Base-by-base conservation (phyloP, 2,797 vertebrate species). In the Arrhamphus sclerolepis region DNA sequence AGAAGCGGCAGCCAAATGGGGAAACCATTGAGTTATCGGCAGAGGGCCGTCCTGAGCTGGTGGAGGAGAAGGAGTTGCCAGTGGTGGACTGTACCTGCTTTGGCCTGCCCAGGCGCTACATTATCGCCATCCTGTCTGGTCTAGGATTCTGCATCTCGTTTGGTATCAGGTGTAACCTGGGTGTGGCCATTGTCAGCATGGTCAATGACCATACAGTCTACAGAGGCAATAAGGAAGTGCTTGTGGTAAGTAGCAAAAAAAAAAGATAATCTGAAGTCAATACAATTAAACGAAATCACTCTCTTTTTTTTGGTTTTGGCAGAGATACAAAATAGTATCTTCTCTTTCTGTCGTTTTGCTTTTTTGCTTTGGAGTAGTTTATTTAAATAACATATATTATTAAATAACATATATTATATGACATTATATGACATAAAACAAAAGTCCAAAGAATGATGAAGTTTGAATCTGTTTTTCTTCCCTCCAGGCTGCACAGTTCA, bases 81-180 rank as follows among this genome's bases (percentile, higher is more conserved):
- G 65, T 98, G 11, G 81, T 96, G 68, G 96, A 98, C 85, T 98
- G 96, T 73, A 96, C 95, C 1, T 98, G 95, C 82, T 97, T 93
- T 0, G 96, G 96, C n/a, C 59, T 97, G 47, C 96, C 96, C 0
- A 93, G 95, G 21, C 94, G 96, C 17, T 97, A 97, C 82, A 95
- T 97, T 70, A 97, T 98, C 50, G 96, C 96, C 78, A 92, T 98
- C 67, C 94, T 98, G 76, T 96, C 94, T 2, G 96, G 94, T 8
- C 85, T 97, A 53, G 96, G 96, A 2, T 98, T 98, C 89, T 98
- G 96, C 85, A 98, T 98, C 90, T 97, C 95, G 38, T 98, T 98
- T n/a, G 96, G 96, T 39, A 98, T 98, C 88, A 91, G 96, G 64
- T 98, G 96, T 84, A 98, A 98, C 88, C 89, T 97, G 80, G 96